Evolutionary conservation across 2,113 vertebrate genomes (phyloP).

Genomic region (Nesogale talazaci): DNA sequence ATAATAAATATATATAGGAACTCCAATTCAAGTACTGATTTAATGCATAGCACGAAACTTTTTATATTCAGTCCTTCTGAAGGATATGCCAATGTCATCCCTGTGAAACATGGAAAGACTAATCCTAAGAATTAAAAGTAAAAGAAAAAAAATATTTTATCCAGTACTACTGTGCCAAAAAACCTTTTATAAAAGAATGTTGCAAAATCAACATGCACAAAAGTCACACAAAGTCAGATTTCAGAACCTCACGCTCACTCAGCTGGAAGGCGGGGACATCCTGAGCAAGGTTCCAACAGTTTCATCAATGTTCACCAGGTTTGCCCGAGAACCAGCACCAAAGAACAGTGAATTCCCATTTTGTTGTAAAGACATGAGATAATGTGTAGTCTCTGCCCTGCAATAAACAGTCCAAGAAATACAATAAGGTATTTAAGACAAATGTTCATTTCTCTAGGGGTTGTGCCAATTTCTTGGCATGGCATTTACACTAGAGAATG

Average conservation of each 20-base stretch:
- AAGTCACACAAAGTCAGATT: slow-evolving; percentile 11
- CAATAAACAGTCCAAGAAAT: slow-evolving; percentile 31
- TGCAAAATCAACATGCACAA: slow-evolving; percentile 34
- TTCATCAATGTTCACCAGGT: slow-evolving; percentile 10
- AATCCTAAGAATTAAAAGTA: slow-evolving; percentile 42
- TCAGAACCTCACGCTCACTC: slow-evolving; percentile 29
- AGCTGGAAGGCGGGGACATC: not conserved
- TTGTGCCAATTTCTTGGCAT: slow-evolving; percentile 7
- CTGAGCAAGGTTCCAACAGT: slow-evolving; percentile 16
- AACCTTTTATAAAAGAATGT: slow-evolving; percentile 15
- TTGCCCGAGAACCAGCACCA: slow-evolving; percentile 26
- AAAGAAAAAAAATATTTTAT: slow-evolving; percentile 38
- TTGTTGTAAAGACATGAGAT: slow-evolving; percentile 17
- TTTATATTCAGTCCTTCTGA: slow-evolving; percentile 36
- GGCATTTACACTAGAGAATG: slow-evolving; percentile 23
- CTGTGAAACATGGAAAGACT: slow-evolving; percentile 56
- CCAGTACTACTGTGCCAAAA: not conserved
- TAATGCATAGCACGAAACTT: not conserved
- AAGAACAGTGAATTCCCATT: slow-evolving; percentile 18
- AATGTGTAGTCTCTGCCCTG: not conserved
- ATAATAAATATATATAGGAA: slow-evolving; percentile 61
- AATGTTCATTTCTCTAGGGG: slow-evolving; percentile 16
- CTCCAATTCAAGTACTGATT: slow-evolving; percentile 44
- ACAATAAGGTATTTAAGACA: slow-evolving; percentile 38
- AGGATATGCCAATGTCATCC: slow-evolving; percentile 2